Evolutionary conservation across 2,797 vertebrate species (phyloP).

Genomic region (Sciurus carolinensis): DNA sequence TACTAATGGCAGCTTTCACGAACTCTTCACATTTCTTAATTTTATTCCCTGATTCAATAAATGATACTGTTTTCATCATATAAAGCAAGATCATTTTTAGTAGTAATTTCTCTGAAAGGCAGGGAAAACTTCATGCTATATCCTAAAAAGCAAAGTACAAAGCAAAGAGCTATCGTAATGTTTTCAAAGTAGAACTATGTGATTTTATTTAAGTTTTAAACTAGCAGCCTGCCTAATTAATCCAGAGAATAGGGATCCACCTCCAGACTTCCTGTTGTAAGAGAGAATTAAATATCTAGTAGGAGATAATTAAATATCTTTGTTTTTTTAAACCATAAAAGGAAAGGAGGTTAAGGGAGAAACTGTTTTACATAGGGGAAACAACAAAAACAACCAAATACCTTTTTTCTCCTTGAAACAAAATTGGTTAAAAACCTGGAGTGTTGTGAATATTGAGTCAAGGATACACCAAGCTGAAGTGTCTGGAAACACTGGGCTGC

Average conservation of each 20-base stretch:
- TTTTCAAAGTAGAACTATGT: neutral
- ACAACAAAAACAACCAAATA: neutral
- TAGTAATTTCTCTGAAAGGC: neutral
- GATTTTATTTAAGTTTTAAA: slow-evolving; percentile 27
- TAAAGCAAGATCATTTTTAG: slow-evolving; percentile 45
- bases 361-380: neutral
- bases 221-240: neutral
- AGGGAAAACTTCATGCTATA: neutral
- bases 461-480: slow-evolving; percentile 33
- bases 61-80: slow-evolving; percentile 14
- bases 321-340: neutral
- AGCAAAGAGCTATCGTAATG: neutral
- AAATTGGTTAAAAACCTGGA: neutral
- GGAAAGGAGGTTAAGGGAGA: neutral
- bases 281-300: neutral
- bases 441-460: neutral
- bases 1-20: neutral
- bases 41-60: slow-evolving; percentile 55
- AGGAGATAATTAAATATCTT: neutral
- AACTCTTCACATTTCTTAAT: neutral
- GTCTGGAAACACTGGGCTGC: slow-evolving; percentile 65
- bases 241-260: neutral
- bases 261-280: neutral
- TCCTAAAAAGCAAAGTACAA: slow-evolving; percentile 16
- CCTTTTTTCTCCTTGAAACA: neutral